These are phyloP conservation scores for Drosophila sechellia DNA, from an alignment of 1,140 invertebrate genomes.

Conservation along the genomic window DNA sequence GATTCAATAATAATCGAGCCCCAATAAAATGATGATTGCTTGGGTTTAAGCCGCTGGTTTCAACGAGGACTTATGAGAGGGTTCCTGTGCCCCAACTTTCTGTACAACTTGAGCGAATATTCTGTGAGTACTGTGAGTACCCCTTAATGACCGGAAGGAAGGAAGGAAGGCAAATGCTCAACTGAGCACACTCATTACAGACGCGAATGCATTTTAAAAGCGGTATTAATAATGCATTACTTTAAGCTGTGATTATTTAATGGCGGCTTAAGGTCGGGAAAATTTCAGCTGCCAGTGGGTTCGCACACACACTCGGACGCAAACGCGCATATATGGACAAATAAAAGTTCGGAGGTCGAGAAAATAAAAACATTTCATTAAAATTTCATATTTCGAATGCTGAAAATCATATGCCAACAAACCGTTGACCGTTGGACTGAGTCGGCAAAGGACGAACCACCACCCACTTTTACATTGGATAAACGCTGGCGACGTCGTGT, in stretches of 20 bases:
- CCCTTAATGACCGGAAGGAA: constrained; percentile 55
- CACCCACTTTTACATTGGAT: constrained; percentile 11
- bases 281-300: constrained; percentile 36
- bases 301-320: background rate
- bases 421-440: constrained; percentile 17
- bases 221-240: constrained; percentile 59
- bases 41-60: constrained; percentile 40
- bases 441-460: constrained; percentile 3
- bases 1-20: constrained; percentile 76
- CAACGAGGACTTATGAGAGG: background rate
- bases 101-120: background rate
- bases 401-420: constrained; percentile 58
- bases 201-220: constrained; percentile 46
- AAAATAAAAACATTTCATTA: constrained; percentile 64
- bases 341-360: constrained; percentile 1
- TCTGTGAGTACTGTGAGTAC: constrained; percentile 6
- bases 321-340: too few species aligned
- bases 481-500: constrained; percentile 37
- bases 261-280: constrained; percentile 56
- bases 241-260: constrained; percentile 64
- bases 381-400: constrained; percentile 65
- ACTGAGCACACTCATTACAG: constrained; percentile 49
- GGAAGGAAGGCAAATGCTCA: constrained; percentile 25
- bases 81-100: background rate
- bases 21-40: constrained; percentile 76